Percentiles rank a stretch among this genome's conserved stretches.
Conservation (phyloP, 1,140 invertebrate species). For the Neodiprion pinetum region DNA sequence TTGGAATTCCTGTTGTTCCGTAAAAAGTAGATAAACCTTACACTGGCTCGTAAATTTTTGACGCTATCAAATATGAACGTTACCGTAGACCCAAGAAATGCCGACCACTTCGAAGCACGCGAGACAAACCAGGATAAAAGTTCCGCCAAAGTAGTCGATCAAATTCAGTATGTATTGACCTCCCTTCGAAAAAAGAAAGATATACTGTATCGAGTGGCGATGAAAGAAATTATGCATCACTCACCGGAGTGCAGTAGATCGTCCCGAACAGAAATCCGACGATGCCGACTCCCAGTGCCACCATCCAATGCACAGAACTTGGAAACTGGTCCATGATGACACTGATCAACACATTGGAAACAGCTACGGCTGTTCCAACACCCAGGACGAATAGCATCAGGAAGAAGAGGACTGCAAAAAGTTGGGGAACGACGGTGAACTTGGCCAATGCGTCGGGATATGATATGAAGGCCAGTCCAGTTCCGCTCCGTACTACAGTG, state of each 20-base stretch:
- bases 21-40: too few relatives aligned
- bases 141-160: constrained; percentile 84
- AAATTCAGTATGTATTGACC: constrained; percentile 85
- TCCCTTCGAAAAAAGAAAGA: constrained; percentile 66
- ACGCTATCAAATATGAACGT: not conserved
- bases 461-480: constrained; percentile 68
- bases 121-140: constrained; percentile 78
- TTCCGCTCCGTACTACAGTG: constrained; percentile 62
- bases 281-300: constrained; percentile 66
- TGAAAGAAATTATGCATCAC: constrained; percentile 33
- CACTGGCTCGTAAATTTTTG: too few relatives aligned
- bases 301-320: constrained; percentile 65
- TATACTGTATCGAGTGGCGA: constrained; percentile 13
- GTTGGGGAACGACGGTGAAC: constrained; percentile 67
- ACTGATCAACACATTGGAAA: constrained; percentile 73
- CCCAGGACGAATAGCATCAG: constrained; percentile 84
- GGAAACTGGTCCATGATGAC: constrained; percentile 76
- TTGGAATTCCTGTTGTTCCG: too few relatives aligned
- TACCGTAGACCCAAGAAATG: constrained; percentile 81
- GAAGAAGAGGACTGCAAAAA: constrained; percentile 88
- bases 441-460: constrained; percentile 73
- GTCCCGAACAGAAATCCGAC: constrained; percentile 73
- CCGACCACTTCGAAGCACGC: constrained; percentile 74
- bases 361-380: constrained; percentile 74
- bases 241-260: constrained; percentile 78